These are phyloP conservation scores for Malurus elegans DNA, from an alignment of 2,113 vertebrate species.

Conservation along the genomic window DNA sequence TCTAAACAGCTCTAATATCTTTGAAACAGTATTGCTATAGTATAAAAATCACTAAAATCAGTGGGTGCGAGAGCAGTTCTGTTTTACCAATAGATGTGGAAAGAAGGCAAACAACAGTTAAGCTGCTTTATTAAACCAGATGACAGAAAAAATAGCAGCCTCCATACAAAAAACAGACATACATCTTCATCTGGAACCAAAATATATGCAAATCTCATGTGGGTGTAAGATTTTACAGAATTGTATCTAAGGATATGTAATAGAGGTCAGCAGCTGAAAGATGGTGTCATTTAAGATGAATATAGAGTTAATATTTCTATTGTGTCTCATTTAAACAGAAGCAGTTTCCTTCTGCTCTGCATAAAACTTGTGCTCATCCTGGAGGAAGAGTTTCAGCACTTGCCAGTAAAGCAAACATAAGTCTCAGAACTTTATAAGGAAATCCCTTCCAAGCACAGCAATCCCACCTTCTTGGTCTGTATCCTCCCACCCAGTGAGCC, in stretches of 20 bases:
- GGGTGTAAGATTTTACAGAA: background rate
- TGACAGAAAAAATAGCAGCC: background rate
- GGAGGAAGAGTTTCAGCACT: background rate
- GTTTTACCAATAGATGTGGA: background rate
- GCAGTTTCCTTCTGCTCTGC: background rate
- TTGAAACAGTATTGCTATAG: background rate
- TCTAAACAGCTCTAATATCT: background rate
- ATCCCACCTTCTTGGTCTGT: background rate
- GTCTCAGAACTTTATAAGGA: background rate
- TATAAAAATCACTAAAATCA: background rate
- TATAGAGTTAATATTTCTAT: background rate
- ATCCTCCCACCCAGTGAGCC: background rate
- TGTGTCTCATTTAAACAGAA: background rate
- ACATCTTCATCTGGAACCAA: background rate
- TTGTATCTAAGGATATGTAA: background rate
- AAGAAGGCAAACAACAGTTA: background rate
- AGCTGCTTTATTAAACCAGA: background rate
- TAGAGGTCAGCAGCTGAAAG: background rate
- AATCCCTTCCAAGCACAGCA: background rate
- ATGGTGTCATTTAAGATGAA: background rate
- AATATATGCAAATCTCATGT: background rate
- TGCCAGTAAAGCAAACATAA: background rate
- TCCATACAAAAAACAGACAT: background rate
- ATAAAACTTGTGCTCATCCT: background rate
- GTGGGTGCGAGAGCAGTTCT: background rate